Evolutionary conservation across 1,140 invertebrate species (phyloP).

Genomic region (Onthophagus taurus): DNA sequence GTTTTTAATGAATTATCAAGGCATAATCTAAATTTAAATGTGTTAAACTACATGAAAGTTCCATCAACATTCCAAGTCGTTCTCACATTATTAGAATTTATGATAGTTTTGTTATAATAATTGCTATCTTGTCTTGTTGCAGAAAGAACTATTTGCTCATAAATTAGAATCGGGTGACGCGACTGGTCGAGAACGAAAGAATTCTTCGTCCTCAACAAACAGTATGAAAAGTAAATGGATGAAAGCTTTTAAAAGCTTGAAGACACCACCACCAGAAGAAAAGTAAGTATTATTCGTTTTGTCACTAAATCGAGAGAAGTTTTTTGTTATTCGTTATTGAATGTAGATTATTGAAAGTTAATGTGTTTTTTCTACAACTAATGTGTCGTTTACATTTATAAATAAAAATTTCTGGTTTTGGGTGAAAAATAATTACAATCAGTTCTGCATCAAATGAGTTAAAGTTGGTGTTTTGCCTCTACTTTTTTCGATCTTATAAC

Average conservation of each 20-base stretch:
- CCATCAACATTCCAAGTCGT: too few relatives aligned
- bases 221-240: constrained; percentile 97
- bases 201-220: constrained; percentile 74
- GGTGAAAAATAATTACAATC: constrained; percentile 23
- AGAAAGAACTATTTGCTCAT: constrained; percentile 78
- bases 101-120: too few relatives aligned
- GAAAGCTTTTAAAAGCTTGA: constrained; percentile 92
- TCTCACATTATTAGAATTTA: too few relatives aligned
- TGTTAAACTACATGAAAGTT: too few relatives aligned
- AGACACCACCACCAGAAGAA: constrained; percentile 59
- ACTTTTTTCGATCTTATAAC: too few relatives aligned
- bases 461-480: too few relatives aligned
- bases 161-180: constrained; percentile 56
- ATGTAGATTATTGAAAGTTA: too few relatives aligned
- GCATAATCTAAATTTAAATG: too few relatives aligned
- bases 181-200: constrained; percentile 64
- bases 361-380: too few relatives aligned
- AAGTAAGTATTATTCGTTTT: constrained; percentile 42
- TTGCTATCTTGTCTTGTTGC: constrained; percentile 36
- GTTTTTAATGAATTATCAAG: too few relatives aligned
- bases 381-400: constrained; percentile 8
- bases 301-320: neutral
- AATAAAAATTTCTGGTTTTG: constrained; percentile 18
- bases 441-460: too few relatives aligned
- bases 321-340: too few relatives aligned